Evolutionary conservation across 2,888 invertebrate species (phyloP).

Genomic region (Leptopterna dolabrata): DNA sequence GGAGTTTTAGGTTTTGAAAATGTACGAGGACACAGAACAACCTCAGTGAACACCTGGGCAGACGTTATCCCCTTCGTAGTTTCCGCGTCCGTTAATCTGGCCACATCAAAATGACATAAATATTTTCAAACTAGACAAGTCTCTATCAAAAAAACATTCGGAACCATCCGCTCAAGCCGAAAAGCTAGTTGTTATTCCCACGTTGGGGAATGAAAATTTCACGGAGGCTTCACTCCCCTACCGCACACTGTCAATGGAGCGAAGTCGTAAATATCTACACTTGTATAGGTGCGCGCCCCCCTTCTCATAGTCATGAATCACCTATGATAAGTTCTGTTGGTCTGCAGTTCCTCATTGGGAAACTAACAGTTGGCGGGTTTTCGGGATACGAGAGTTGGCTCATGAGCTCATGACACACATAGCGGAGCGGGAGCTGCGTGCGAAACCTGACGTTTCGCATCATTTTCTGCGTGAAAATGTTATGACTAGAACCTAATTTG

Average conservation of each 20-base stretch:
- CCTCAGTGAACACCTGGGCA: neutral
- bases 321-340: constrained; percentile 13
- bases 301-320: constrained; percentile 21
- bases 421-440: too few relatives aligned
- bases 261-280: constrained; percentile 51
- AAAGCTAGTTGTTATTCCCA: constrained; percentile 47
- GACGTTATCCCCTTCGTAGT: neutral
- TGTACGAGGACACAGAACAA: neutral
- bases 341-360: neutral
- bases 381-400: neutral
- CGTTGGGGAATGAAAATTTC: constrained; percentile 51
- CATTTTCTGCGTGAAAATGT: too few relatives aligned
- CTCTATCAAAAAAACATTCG: constrained; percentile 41
- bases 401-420: too few relatives aligned
- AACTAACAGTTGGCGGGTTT: neutral
- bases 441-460: too few relatives aligned
- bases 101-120: constrained; percentile 48
- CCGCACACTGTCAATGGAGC: constrained; percentile 35
- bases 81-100: constrained; percentile 38
- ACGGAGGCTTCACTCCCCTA: constrained; percentile 53
- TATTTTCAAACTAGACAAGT: constrained; percentile 39
- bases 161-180: constrained; percentile 20
- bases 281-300: constrained; percentile 40
- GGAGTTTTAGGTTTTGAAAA: neutral
- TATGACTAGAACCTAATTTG: too few relatives aligned